Evolutionary conservation across 2,888 invertebrate genomes (phyloP).

Genomic region (Epinotia nisella): DNA sequence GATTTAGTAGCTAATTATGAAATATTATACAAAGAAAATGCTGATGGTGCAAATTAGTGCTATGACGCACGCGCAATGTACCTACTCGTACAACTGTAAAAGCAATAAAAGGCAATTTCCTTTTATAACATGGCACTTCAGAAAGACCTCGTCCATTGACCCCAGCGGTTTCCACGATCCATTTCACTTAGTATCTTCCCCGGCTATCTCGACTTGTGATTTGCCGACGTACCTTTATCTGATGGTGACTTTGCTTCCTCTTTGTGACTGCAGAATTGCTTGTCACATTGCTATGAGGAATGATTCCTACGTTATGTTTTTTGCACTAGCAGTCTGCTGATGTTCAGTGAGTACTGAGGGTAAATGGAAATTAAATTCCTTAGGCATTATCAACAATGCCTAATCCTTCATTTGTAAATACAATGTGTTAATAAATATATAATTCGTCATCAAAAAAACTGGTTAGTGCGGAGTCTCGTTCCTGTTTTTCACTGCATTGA

Average conservation of each 20-base stretch:
- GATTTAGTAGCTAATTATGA: no score
- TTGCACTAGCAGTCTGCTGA: neutral
- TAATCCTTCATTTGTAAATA: neutral
- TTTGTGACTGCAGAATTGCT: slow-evolving; percentile 3
- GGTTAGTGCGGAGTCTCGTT: no score
- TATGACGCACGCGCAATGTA: no score
- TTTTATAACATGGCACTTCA: slow-evolving; percentile 33
- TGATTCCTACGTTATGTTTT: neutral
- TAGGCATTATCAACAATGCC: neutral
- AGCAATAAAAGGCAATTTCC: slow-evolving; percentile 34
- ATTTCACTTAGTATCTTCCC: slow-evolving; percentile 38
- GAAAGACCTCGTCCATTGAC: slow-evolving; percentile 34
- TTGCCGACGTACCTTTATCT: slow-evolving; percentile 15
- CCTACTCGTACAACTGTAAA: no score
- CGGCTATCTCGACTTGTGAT: slow-evolving; percentile 30
- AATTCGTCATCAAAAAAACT: no score
- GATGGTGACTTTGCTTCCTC: slow-evolving; percentile 12
- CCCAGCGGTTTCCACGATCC: slow-evolving; percentile 24
- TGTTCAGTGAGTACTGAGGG: neutral
- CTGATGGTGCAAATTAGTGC: no score
- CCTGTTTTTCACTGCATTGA: neutral
- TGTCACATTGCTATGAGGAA: slow-evolving; percentile 1
- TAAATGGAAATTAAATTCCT: neutral
- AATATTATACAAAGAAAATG: no score
- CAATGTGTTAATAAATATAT: neutral